Conservation (phyloP, 2,888 invertebrate species). For the Drosophila meridiana region DNA sequence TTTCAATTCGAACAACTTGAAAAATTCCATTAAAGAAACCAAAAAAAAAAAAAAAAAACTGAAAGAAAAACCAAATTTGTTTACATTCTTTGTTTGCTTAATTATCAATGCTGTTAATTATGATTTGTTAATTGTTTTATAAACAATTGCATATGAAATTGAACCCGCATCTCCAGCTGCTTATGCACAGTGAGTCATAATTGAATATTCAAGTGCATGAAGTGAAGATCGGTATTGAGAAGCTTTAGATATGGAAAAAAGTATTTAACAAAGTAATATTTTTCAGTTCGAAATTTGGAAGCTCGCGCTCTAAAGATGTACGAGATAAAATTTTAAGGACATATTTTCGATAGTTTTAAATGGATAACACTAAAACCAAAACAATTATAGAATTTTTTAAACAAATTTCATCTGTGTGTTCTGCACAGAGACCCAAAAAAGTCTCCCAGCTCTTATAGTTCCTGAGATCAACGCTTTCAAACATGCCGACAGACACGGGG, state of each 20-base stretch:
- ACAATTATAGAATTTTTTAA: no score
- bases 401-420: no score
- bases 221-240: background rate
- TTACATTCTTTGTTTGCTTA: slow-evolving; percentile 37
- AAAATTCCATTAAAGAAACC: slow-evolving; percentile 29
- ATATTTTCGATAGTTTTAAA: no score
- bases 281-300: no score
- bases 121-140: slow-evolving; percentile 66
- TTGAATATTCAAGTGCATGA: background rate
- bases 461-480: no score
- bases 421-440: no score
- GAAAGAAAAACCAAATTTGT: background rate
- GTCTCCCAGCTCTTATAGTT: no score
- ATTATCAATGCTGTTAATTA: slow-evolving; percentile 60
- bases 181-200: slow-evolving; percentile 30
- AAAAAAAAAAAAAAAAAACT: background rate
- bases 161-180: slow-evolving; percentile 39
- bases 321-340: no score
- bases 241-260: background rate
- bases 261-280: no score
- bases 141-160: slow-evolving; percentile 45
- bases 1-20: slow-evolving; percentile 15
- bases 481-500: no score
- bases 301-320: no score
- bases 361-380: no score